Evolutionary conservation across 30 jellyfish, hydroid and myxozoan genomes (phyloP).

Genomic region (Turritopsis rubra): DNA sequence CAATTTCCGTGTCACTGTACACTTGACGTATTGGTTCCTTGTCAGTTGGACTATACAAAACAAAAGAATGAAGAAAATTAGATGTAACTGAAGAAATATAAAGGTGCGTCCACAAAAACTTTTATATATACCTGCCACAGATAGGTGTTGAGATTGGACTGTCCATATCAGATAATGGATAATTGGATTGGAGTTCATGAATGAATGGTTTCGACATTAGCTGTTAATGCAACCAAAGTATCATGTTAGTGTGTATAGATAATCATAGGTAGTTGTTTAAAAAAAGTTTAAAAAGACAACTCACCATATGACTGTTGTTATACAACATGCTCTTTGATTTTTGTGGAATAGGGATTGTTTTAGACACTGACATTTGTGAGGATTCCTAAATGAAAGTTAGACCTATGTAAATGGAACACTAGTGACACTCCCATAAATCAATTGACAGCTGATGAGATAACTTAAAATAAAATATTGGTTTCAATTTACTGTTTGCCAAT

Average conservation of each 20-base stretch:
- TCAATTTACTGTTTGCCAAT: not conserved
- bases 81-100: too few relatives aligned
- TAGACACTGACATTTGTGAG: not conserved
- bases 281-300: not conserved
- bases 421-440: too few relatives aligned
- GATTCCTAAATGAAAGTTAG: not conserved
- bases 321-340: not conserved
- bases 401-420: not conserved
- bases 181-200: constrained; percentile 5
- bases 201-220: not conserved
- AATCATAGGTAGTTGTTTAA: not conserved
- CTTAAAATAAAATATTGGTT: too few relatives aligned
- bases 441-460: too few relatives aligned
- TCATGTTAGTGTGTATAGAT: not conserved
- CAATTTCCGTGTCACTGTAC: constrained; percentile 76
- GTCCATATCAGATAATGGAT: constrained; percentile 84
- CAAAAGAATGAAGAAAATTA: not conserved
- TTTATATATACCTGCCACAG: constrained; percentile 1
- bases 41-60: constrained; percentile 17
- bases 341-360: not conserved
- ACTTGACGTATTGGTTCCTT: constrained; percentile 41
- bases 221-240: not conserved
- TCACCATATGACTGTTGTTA: not conserved
- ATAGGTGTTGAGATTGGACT: constrained; percentile 46
- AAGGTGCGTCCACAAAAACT: not conserved